These are phyloP conservation scores for Hecatera dysodea DNA, from an alignment of 2,888 invertebrate genomes.

Conservation along the genomic window DNA sequence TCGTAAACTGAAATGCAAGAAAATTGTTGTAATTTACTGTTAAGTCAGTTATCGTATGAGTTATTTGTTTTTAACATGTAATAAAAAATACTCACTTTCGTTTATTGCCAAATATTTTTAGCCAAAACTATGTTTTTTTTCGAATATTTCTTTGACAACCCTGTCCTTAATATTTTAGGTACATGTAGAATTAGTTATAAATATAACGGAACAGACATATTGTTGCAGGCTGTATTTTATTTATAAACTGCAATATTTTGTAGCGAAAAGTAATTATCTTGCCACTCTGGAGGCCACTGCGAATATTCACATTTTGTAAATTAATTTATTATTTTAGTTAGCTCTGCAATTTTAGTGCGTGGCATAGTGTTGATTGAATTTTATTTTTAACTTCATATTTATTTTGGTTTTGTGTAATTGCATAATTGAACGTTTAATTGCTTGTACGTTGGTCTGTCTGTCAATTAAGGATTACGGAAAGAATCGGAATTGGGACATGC, in stretches of 20 bases:
- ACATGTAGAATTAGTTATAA: conserved; percentile 43
- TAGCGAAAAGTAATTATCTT: conserved; percentile 35
- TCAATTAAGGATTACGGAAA: too few relatives aligned
- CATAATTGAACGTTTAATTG: too few relatives aligned
- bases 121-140: background rate
- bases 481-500: too few relatives aligned
- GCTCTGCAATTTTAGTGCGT: conserved; percentile 3
- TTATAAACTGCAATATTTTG: conserved; percentile 52
- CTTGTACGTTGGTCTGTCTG: too few relatives aligned
- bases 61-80: conserved; percentile 8
- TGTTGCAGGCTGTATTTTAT: conserved; percentile 47
- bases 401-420: background rate
- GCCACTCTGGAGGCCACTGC: conserved; percentile 28
- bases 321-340: conserved; percentile 35
- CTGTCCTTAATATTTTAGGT: conserved; percentile 43
- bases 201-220: conserved; percentile 37
- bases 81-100: background rate
- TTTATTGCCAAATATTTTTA: conserved; percentile 5
- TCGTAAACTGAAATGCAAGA: conserved; percentile 34
- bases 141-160: conserved; percentile 15
- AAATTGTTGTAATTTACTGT: conserved; percentile 12
- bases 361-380: background rate
- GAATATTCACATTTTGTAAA: conserved; percentile 31
- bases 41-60: conserved; percentile 19
- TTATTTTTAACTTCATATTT: background rate